Conservation (phyloP, 2,888 invertebrate genomes). For the Rhingia campestris region DNA sequence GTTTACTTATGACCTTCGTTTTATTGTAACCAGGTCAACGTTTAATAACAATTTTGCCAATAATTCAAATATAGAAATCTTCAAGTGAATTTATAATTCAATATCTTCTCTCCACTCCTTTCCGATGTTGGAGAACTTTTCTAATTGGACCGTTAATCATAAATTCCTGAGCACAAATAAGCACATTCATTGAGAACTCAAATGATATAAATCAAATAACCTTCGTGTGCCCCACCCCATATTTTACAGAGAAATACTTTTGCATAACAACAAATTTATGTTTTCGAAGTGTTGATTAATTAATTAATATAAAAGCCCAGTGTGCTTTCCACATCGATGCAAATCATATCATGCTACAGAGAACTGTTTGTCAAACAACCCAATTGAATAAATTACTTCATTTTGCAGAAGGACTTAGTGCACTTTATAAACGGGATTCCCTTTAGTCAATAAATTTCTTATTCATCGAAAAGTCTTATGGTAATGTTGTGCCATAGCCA, state of each 20-base stretch:
- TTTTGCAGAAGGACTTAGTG: slow-evolving; percentile 22
- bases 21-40: not conserved
- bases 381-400: slow-evolving; percentile 53
- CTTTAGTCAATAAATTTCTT: too few relatives aligned
- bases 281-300: slow-evolving; percentile 64
- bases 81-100: slow-evolving; percentile 17
- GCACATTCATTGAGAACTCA: slow-evolving; percentile 67
- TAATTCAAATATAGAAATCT: slow-evolving; percentile 11
- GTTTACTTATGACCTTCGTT: not conserved
- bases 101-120: slow-evolving; percentile 17
- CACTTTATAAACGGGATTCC: slow-evolving; percentile 20
- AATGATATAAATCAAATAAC: slow-evolving; percentile 63
- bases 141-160: slow-evolving; percentile 60
- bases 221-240: not conserved
- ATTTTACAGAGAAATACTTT: not conserved
- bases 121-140: slow-evolving; percentile 34
- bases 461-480: too few relatives aligned
- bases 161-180: slow-evolving; percentile 56
- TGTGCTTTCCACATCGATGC: slow-evolving; percentile 43
- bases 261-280: slow-evolving; percentile 35
- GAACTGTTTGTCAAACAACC: slow-evolving; percentile 37
- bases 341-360: slow-evolving; percentile 47
- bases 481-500: too few relatives aligned
- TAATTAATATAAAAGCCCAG: slow-evolving; percentile 35
- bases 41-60: slow-evolving; percentile 4